Evolutionary conservation across 30 jellyfish, hydroid and myxozoan species (phyloP).

Genomic region (Aurelia sp.): DNA sequence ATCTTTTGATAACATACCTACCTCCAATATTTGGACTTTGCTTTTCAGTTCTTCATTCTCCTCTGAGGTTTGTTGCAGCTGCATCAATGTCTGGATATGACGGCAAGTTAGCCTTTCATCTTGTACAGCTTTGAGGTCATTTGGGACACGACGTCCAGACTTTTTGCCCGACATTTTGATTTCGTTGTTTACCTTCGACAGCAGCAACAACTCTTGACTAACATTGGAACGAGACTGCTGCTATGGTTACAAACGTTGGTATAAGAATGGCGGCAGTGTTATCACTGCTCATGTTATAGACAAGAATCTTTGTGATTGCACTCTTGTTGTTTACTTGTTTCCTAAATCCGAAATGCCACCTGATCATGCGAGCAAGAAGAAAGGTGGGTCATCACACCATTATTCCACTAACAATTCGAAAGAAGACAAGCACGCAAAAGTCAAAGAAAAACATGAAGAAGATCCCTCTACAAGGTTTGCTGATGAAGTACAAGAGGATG

Average conservation of each 20-base stretch:
- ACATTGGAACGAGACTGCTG: background rate
- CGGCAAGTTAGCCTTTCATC: slow-evolving; percentile 78
- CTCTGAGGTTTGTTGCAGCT: slow-evolving; percentile 53
- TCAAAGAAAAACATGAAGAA: slow-evolving; percentile 3
- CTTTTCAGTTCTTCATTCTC: slow-evolving; percentile 65
- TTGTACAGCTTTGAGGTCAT: slow-evolving; percentile 61
- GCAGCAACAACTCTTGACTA: slow-evolving; percentile 3
- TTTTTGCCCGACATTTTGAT: slow-evolving; percentile 37
- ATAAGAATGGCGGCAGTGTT: no score
- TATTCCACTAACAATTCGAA: slow-evolving; percentile 23
- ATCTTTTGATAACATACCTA: slow-evolving; percentile 11
- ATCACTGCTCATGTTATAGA: no score
- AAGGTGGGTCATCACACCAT: slow-evolving; percentile 15
- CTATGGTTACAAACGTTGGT: no score
- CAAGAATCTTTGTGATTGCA: no score
- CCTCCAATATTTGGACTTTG: slow-evolving; percentile 54
- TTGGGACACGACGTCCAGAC: slow-evolving; percentile 43
- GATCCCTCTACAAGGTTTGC: slow-evolving; percentile 7
- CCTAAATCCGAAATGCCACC: slow-evolving; percentile 9
- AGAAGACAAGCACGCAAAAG: slow-evolving; percentile 29
- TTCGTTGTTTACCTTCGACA: background rate
- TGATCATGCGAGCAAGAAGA: slow-evolving; percentile 43
- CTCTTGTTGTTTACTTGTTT: no score
- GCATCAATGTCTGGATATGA: slow-evolving; percentile 68
- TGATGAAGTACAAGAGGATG: background rate